Conservation (phyloP, 1,140 invertebrate genomes). For the Drosophila rufa region DNA sequence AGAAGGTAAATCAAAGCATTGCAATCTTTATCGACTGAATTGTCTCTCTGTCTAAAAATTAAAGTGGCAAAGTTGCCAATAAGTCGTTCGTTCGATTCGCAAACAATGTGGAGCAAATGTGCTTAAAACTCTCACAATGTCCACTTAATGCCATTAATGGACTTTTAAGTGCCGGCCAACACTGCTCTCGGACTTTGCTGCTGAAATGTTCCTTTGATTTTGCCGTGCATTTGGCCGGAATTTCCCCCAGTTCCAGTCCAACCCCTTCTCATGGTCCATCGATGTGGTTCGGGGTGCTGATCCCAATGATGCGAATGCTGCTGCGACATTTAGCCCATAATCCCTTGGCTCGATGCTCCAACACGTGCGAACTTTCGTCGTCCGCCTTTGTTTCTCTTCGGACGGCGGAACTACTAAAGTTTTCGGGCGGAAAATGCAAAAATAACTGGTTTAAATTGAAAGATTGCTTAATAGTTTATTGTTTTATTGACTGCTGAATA, state of each 20-base stretch:
- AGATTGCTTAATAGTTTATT: slow-evolving; percentile 11
- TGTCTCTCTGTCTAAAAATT: neutral
- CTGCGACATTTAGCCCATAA: slow-evolving; percentile 62
- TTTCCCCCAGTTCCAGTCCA: neutral
- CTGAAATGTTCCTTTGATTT: slow-evolving; percentile 67
- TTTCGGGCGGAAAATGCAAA: slow-evolving; percentile 21
- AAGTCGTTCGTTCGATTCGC: slow-evolving; percentile 26
- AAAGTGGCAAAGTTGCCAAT: slow-evolving; percentile 23
- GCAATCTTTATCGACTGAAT: no score
- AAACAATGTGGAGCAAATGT: slow-evolving; percentile 70
- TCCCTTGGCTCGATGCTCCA: slow-evolving; percentile 61
- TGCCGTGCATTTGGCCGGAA: slow-evolving; percentile 27
- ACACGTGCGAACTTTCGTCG: slow-evolving; percentile 66
- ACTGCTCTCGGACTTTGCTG: slow-evolving; percentile 72
- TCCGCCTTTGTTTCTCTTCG: slow-evolving; percentile 13
- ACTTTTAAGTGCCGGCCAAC: slow-evolving; percentile 79
- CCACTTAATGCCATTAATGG: slow-evolving; percentile 82
- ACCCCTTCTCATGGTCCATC: neutral
- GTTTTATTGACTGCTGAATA: neutral
- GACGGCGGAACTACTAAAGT: slow-evolving; percentile 11
- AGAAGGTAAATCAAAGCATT: neutral
- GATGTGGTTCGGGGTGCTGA: slow-evolving; percentile 31
- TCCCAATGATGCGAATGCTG: slow-evolving; percentile 37
- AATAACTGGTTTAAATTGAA: slow-evolving; percentile 26
- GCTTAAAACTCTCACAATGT: slow-evolving; percentile 73